phyloP scores from a whole-genome alignment of 2,113 vertebrate species.

The Struthio camelus region DNA sequence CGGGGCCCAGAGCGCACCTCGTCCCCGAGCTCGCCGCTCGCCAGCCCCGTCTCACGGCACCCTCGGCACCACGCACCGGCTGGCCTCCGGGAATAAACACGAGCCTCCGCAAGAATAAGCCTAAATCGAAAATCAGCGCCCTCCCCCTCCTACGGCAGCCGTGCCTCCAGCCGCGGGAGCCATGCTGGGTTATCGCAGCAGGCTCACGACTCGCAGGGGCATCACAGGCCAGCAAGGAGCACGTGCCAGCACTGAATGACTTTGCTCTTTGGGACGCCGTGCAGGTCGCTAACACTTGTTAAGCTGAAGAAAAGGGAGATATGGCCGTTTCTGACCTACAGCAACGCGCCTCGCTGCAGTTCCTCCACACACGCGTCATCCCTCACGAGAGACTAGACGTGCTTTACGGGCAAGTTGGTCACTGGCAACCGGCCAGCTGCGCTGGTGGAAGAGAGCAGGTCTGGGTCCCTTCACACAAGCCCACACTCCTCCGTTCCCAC shows the following conservation, averaged over 20 bases:
- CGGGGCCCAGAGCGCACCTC: not conserved
- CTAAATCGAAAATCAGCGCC: fast-evolving
- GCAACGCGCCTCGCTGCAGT: not conserved
- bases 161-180: not conserved
- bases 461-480: not conserved
- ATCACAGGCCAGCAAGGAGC: not conserved
- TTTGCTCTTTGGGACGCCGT: not conserved
- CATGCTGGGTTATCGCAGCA: fast-evolving
- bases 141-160: not conserved
- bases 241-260: not conserved
- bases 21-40: not conserved
- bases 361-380: too few species aligned
- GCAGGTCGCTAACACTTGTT: not conserved
- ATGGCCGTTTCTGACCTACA: not conserved
- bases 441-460: not conserved
- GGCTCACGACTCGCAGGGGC: not conserved
- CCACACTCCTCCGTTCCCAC: fast-evolving
- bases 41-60: not conserved
- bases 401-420: not conserved
- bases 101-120: fast-evolving
- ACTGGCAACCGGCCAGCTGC: not conserved
- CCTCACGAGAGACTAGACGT: not conserved
- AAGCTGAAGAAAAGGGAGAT: not conserved
- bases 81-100: not conserved
- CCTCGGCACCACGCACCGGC: not conserved